Percentiles rank a stretch among this genome's conserved stretches.
phyloP scores from a whole-genome alignment of 2,888 invertebrate species.

The Lepeophtheirus nordmannii region DNA sequence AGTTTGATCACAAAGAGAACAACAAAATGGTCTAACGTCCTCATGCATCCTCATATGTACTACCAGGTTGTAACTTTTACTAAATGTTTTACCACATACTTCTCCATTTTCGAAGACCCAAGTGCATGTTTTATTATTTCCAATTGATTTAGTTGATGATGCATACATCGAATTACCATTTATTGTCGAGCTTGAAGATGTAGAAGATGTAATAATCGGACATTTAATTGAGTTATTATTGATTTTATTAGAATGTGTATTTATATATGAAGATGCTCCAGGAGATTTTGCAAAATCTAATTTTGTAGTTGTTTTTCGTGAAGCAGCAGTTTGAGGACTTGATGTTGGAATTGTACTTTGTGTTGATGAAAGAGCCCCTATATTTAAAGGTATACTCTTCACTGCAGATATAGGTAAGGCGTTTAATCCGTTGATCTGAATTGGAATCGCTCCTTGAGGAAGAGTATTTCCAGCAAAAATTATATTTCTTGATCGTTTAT shows the following conservation, averaged over 20 bases:
- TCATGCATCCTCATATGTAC: slow-evolving; percentile 24
- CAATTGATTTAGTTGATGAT: slow-evolving; percentile 2
- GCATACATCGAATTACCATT: not conserved
- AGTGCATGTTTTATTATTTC: slow-evolving; percentile 22
- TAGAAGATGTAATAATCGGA: too few relatives aligned
- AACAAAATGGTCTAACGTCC: slow-evolving; percentile 19
- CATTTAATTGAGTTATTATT: too few relatives aligned
- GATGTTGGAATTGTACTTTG: not conserved
- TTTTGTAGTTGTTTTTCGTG: too few relatives aligned
- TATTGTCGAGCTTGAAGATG: too few relatives aligned
- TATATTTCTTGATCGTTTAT: slow-evolving; percentile 11
- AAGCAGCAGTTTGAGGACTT: not conserved
- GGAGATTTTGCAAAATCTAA: too few relatives aligned
- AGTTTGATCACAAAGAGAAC: slow-evolving; percentile 22
- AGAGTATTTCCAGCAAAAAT: slow-evolving; percentile 21
- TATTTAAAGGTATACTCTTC: slow-evolving; percentile 15
- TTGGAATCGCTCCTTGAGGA: slow-evolving; percentile 18
- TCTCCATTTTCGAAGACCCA: slow-evolving; percentile 24
- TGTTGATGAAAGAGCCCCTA: not conserved
- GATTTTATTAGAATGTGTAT: too few relatives aligned
- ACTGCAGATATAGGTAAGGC: slow-evolving; percentile 19
- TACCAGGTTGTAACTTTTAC: slow-evolving; percentile 21
- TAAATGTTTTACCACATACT: slow-evolving; percentile 20
- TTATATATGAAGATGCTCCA: too few relatives aligned
- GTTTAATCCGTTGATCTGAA: slow-evolving; percentile 21